Conservation (phyloP, 1,140 invertebrate genomes). For the Glossosoma conforme region DNA sequence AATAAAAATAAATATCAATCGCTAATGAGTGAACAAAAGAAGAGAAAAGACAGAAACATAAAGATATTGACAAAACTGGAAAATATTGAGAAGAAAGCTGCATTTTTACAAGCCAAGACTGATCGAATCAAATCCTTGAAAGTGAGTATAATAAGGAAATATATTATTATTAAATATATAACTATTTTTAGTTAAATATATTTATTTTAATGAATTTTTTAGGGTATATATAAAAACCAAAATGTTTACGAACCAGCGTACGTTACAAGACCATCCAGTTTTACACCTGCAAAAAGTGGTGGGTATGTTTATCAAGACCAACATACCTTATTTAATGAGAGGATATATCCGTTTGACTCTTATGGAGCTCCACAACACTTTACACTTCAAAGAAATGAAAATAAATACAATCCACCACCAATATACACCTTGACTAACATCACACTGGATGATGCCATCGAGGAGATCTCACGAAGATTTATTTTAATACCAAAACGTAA, state of each 20-base stretch:
- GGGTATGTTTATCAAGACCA: not conserved
- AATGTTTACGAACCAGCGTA: no score
- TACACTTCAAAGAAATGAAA: conserved; percentile 5
- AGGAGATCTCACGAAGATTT: conserved; percentile 28
- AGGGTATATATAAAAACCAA: conserved; percentile 27
- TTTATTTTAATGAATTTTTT: no score
- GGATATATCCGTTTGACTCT: conserved; percentile 8
- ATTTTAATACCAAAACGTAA: conserved; percentile 30
- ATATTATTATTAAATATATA: no score
- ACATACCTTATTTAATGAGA: conserved; percentile 1
- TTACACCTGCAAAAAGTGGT: no score
- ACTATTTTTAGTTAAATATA: not conserved
- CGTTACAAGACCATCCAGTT: no score
- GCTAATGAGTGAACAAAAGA: conserved; percentile 18
- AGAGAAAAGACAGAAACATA: conserved; percentile 25
- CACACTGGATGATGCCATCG: conserved; percentile 28
- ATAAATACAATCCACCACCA: conserved; percentile 10
- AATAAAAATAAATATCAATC: conserved; percentile 19
- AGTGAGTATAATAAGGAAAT: conserved; percentile 10
- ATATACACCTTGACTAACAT: conserved; percentile 19
- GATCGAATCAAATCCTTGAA: conserved; percentile 30
- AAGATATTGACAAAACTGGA: conserved; percentile 23
- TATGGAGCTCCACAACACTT: not conserved
- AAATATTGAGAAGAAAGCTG: conserved; percentile 29
- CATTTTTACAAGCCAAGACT: conserved; percentile 29